These are phyloP conservation scores for Microcebus jonahi DNA, from an alignment of 2,113 vertebrate species.

Conservation along the genomic window DNA sequence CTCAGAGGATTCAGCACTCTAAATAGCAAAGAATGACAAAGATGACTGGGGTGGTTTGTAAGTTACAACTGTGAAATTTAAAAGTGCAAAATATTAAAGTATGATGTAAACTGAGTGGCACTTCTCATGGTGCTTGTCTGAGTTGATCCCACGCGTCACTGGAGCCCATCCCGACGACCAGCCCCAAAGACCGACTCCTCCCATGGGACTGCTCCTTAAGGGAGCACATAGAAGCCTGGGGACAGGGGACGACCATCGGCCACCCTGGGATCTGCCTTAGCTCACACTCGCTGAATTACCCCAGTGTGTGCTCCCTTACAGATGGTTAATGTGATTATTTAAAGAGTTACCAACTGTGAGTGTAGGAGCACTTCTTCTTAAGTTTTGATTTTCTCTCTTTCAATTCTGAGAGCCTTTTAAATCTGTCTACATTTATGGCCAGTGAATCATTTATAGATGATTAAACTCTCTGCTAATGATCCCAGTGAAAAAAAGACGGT, in stretches of 20 bases:
- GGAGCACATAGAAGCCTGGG: slow-evolving; percentile 20
- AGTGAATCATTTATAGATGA: not conserved
- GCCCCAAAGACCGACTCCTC: slow-evolving; percentile 61
- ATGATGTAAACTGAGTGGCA: slow-evolving; percentile 81
- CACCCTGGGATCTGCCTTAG: not conserved
- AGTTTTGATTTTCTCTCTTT: not conserved
- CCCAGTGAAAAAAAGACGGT: not conserved
- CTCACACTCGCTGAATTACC: not conserved
- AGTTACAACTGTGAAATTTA: slow-evolving; percentile 51
- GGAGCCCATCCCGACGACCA: slow-evolving; percentile 80
- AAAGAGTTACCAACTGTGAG: slow-evolving; percentile 27
- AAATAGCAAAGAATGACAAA: slow-evolving; percentile 58
- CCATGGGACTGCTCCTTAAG: slow-evolving; percentile 42
- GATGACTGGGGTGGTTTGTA: slow-evolving; percentile 23
- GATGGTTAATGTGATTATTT: slow-evolving; percentile 21
- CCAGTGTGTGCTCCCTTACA: slow-evolving; percentile 37
- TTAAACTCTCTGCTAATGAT: not conserved
- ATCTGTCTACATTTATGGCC: not conserved
- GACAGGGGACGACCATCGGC: not conserved
- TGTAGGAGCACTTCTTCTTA: slow-evolving; percentile 1
- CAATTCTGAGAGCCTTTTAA: not conserved
- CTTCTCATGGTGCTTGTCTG: slow-evolving; percentile 79
- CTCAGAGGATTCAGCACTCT: not conserved
- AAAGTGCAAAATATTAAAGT: slow-evolving; percentile 84
- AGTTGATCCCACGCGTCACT: slow-evolving; percentile 82